These are phyloP conservation scores for Pimephales promelas DNA, from an alignment of 2,113 vertebrate genomes.

Conservation along the genomic window DNA sequence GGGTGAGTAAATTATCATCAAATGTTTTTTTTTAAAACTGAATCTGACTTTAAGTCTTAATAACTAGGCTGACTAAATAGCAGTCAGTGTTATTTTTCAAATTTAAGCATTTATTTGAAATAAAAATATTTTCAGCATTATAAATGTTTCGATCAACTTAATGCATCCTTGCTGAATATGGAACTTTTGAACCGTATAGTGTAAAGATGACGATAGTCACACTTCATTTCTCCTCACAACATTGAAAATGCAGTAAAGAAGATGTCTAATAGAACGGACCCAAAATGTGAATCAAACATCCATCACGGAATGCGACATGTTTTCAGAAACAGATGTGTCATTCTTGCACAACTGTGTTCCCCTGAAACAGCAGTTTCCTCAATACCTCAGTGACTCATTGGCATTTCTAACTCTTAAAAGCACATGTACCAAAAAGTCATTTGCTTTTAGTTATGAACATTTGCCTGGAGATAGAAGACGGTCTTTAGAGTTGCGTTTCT, in stretches of 20 bases:
- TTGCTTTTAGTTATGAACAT: neutral
- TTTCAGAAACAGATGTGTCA: conserved; percentile 34
- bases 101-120: neutral
- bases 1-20: no score
- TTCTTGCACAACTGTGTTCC: neutral
- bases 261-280: neutral
- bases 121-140: neutral
- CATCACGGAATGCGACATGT: neutral
- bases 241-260: neutral
- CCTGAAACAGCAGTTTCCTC: conserved; percentile 16
- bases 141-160: neutral
- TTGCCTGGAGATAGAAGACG: neutral
- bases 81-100: no score
- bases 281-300: conserved; percentile 1
- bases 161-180: neutral
- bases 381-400: conserved; percentile 17
- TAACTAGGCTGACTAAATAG: no score
- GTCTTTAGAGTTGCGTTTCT: neutral
- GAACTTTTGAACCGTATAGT: neutral
- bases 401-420: neutral
- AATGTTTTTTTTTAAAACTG: no score
- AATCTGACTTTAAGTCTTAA: no score
- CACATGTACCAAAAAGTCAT: neutral
- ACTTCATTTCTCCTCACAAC: neutral
- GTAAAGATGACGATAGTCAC: neutral